Base-by-base conservation (phyloP, 2,113 vertebrate species). In the Epinephelus moara region DNA sequence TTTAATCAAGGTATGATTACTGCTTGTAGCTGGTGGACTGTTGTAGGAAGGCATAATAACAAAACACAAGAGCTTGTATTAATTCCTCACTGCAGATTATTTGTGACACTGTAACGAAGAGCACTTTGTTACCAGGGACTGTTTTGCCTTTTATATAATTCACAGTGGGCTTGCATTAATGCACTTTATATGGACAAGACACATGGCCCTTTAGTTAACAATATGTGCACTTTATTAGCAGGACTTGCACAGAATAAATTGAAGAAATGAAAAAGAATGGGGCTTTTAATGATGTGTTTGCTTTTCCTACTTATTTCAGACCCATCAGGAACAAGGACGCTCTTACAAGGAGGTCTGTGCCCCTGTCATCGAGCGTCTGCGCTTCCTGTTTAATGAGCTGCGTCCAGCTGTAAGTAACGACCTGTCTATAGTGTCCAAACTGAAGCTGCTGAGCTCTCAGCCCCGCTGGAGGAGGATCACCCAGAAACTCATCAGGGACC, bases 281-380 rank as follows among this genome's bases (percentile, higher is more conserved):
- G 18, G 5, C 10, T 37, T 23, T 62, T 63, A 70, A 75, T 52
- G 8, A 18, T 1, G 1, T 2, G 3, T 81, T 25, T 63, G 2
- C 3, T 68, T 63, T 18, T 69, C 45, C 14, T 4, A 4, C 21
- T 63, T 30, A 23, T 72, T 89, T 88, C 73, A 99, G 98, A 99
- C 98, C 0, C 98, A 99, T 90, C 98, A 99, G 88, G 98, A 99
- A 49, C 98, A 99, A 91, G 98, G 98, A 0, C 98, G 98, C 75
- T 99, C 98, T 37, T 99, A 99, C 68, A 99, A 99, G 88, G 98
- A 99, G 92, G 98, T 99, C 25, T 99, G 98, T 6, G 97, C 98
- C 45, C 98, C 98, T 7, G 98, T 99, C 67, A 98, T 99, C 10
- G 98, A 99, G 86, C 97, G 98, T 21, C 94, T 99, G 88, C 94